Base-by-base conservation (phyloP, 64 coral and sea anemone genomes). In the Montipora cactus region DNA sequence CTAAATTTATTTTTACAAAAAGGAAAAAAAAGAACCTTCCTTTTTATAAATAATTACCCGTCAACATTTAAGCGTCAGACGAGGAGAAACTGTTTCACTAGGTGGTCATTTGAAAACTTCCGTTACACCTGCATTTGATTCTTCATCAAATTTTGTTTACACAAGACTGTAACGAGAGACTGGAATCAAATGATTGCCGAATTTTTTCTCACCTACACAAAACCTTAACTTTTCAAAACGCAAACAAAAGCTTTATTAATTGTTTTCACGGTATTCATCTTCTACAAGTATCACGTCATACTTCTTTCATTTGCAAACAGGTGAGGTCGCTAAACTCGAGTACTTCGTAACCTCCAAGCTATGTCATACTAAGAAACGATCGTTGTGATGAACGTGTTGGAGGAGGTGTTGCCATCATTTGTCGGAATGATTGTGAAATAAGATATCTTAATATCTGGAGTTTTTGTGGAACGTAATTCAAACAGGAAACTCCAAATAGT, bases 281-380 rank as follows among this genome's bases (percentile, higher is more conserved):
- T 86, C 28, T 22, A 22, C 8, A 44, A 3, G 15, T 86, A 86
- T 86, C 71, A 86, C 82, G 70, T 86, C 82, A 86, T 86, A 67
- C 48, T 86, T 72, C 44, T 86, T 86, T 50, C 49, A 49, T 49
- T 50, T 49, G 18, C 49, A 49, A 51, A 50, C 82, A 86, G 82
- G 82, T 86, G 50, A 86, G 82, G 82, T 86, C 82, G 67, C 19
- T 50, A 86, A 86, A 86, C 66, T 86, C 66, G 49, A 86, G 82
- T 51, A 48, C 37, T 48, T 50, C 12, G 19, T 50, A 86, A 71
- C 82, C 64, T 19, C 53, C 6, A 8, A 57, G 53, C 11, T 6
- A 37, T 37, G 37, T 37, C 37, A 37, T 37, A 37, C 37, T 37
- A 37, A 37, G 37, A 37, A 37, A 37, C 37, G 37, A 37, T 37